These are phyloP conservation scores for Camponotus vicinus DNA, from an alignment of 1,140 invertebrate species.

Conservation along the genomic window DNA sequence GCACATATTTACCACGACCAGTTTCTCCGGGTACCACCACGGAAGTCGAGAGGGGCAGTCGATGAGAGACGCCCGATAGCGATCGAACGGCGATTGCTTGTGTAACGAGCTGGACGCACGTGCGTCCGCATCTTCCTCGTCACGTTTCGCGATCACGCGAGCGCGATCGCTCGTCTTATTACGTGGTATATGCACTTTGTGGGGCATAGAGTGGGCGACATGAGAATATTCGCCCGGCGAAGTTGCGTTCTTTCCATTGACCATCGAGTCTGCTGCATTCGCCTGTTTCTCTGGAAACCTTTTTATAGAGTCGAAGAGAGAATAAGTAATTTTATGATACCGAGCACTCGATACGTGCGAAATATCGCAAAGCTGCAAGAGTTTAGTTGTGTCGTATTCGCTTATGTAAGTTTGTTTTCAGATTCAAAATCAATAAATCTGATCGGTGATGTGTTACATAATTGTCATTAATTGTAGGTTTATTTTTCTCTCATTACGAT, in stretches of 20 bases:
- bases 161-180: constrained; percentile 16
- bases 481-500: neutral
- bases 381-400: neutral
- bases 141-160: constrained; percentile 57
- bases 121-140: constrained; percentile 46
- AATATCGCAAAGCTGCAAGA: neutral
- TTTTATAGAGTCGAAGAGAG: neutral
- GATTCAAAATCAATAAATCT: neutral
- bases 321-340: neutral
- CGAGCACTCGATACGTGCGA: neutral
- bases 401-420: neutral
- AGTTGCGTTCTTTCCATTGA: neutral
- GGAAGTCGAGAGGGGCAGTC: constrained; percentile 40
- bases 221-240: constrained; percentile 20
- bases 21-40: constrained; percentile 23
- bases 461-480: neutral
- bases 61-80: constrained; percentile 51
- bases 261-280: neutral
- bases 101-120: constrained; percentile 47
- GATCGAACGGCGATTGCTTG: constrained; percentile 4
- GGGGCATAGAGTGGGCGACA: constrained; percentile 2
- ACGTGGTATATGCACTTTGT: neutral
- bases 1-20: constrained; percentile 52
- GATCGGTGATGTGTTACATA: neutral
- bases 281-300: constrained; percentile 1